Conservation (phyloP, 2,797 vertebrate genomes). For the Artibeus jamaicensis region DNA sequence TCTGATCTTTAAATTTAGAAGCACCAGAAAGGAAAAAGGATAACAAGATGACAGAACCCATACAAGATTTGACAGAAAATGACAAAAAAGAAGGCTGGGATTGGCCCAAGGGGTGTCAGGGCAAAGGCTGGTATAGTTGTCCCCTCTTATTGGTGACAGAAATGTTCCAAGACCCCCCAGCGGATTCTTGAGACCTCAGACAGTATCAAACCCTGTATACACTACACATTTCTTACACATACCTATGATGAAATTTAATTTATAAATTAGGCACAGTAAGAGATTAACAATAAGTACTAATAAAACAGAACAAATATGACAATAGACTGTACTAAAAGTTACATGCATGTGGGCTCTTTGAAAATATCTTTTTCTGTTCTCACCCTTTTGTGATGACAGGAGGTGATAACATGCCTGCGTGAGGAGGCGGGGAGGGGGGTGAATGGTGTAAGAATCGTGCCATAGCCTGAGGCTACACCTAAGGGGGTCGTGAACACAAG, state of each 20-base stretch:
- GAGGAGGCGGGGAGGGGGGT: no score
- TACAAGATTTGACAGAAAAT: slow-evolving; percentile 37
- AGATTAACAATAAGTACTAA: not conserved
- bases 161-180: not conserved
- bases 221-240: not conserved
- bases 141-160: no score
- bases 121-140: not conserved
- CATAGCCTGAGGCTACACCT: not conserved
- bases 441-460: not conserved
- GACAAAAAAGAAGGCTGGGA: not conserved
- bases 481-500: not conserved
- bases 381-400: no score
- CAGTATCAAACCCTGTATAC: not conserved
- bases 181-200: not conserved
- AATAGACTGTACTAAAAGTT: not conserved
- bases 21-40: slow-evolving; percentile 1
- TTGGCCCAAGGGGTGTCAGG: not conserved
- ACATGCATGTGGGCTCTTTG: not conserved
- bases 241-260: not conserved
- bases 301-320: not conserved
- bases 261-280: not conserved
- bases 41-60: slow-evolving; percentile 31
- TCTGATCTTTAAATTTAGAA: slow-evolving; percentile 4
- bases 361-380: not conserved
- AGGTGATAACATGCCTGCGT: not conserved